Evolutionary conservation across 2,888 invertebrate species (phyloP).

Genomic region (Chelonus formosanus): DNA sequence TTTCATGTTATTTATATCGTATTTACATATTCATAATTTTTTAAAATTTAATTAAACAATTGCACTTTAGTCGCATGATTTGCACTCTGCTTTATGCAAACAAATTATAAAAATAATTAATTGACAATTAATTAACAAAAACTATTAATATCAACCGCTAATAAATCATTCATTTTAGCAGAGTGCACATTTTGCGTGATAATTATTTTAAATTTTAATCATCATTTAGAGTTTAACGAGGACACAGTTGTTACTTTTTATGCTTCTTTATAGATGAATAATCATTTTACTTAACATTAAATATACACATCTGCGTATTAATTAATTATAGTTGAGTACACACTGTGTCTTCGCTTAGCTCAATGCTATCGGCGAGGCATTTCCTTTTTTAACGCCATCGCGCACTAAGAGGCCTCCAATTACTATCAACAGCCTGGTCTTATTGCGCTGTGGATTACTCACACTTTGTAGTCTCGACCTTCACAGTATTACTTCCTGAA

Average conservation of each 20-base stretch:
- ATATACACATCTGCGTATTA: background rate
- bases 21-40: too few species aligned
- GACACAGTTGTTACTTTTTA: background rate
- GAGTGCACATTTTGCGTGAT: constrained; percentile 52
- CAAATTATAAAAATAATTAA: background rate
- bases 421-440: constrained; percentile 33
- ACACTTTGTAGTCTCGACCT: constrained; percentile 33
- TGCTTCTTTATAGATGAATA: too few species aligned
- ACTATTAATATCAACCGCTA: constrained; percentile 10
- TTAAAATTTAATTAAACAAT: constrained; percentile 27
- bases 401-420: constrained; percentile 36
- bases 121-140: constrained; percentile 12
- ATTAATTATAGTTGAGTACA: constrained; percentile 25
- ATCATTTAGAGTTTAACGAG: constrained; percentile 37
- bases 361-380: constrained; percentile 35
- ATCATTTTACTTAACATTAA: too few species aligned
- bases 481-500: constrained; percentile 1
- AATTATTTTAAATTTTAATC: constrained; percentile 42
- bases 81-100: constrained; percentile 47
- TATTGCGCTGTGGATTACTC: constrained; percentile 33
- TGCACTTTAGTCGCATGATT: constrained; percentile 48
- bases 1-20: too few species aligned
- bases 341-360: constrained; percentile 34
- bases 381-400: constrained; percentile 31
- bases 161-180: constrained; percentile 42